Conservation (phyloP, 2,797 vertebrate species). For the Rhinophrynus dorsalis region DNA sequence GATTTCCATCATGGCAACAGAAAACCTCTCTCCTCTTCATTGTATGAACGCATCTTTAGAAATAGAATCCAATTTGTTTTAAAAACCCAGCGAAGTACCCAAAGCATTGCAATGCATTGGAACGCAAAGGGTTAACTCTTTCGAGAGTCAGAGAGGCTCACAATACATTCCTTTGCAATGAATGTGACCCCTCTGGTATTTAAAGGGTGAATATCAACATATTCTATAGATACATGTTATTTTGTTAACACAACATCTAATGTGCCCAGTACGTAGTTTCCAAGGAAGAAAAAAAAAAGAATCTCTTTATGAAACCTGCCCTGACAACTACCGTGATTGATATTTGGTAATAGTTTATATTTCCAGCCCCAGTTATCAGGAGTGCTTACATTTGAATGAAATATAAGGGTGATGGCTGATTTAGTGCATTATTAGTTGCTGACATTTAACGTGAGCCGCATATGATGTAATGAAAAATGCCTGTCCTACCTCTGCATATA, state of each 20-base stretch:
- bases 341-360: slow-evolving; percentile 31
- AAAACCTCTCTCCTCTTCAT: no score
- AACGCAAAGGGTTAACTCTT: no score
- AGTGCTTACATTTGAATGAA: slow-evolving; percentile 25
- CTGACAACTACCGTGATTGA: slow-evolving; percentile 23
- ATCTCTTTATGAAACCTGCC: slow-evolving; percentile 6
- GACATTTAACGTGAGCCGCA: slow-evolving; percentile 49
- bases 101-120: no score
- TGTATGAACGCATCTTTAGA: no score
- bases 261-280: neutral
- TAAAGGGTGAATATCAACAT: no score
- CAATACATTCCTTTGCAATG: no score
- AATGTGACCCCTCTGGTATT: no score
- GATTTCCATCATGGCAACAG: no score
- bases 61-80: no score
- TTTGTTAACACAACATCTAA: slow-evolving; percentile 14
- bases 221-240: no score
- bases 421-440: slow-evolving; percentile 56
- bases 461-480: slow-evolving; percentile 56
- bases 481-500: slow-evolving; percentile 55
- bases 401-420: slow-evolving; percentile 44
- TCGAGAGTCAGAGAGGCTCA: no score
- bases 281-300: neutral
- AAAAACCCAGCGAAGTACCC: no score
- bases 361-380: slow-evolving; percentile 14